phyloP scores from a whole-genome alignment of 2,797 vertebrate genomes.

The Cyprinella venusta region DNA sequence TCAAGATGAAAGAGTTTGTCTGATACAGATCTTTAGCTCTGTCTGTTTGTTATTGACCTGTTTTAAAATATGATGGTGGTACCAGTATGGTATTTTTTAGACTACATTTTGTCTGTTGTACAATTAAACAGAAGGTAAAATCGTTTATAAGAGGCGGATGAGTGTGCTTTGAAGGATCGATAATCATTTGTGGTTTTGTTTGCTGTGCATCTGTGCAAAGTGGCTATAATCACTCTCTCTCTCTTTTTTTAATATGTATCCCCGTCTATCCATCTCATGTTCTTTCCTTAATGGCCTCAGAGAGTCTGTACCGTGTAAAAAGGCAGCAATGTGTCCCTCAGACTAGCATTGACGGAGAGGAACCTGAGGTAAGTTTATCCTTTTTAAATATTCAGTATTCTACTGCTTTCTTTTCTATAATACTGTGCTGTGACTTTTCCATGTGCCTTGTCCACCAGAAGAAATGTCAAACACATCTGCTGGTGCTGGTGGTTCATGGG shows the following conservation, averaged over 20 bases:
- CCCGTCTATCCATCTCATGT: constrained; percentile 25
- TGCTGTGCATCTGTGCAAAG: constrained; percentile 55
- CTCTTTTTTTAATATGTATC: constrained; percentile 5
- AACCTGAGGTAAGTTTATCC: constrained; percentile 82
- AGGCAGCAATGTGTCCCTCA: constrained; percentile 84
- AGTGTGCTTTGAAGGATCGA: constrained; percentile 62
- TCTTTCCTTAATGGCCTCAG: constrained; percentile 67
- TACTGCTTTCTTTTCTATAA: constrained; percentile 15
- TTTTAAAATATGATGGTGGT: constrained; percentile 27
- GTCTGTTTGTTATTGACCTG: constrained; percentile 45
- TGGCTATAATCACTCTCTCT: constrained; percentile 43
- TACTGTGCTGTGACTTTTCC: not conserved
- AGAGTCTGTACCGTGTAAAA: constrained; percentile 85
- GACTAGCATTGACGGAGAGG: constrained; percentile 91
- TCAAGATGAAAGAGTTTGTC: constrained; percentile 10
- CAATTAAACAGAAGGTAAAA: constrained; percentile 64
- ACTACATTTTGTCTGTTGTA: constrained; percentile 25
- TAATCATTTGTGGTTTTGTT: constrained; percentile 61
- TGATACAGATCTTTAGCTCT: constrained; percentile 20
- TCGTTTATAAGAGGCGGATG: constrained; percentile 63
- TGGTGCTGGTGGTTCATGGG: constrained; percentile 93
- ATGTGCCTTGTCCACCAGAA: constrained; percentile 62
- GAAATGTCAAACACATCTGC: constrained; percentile 89
- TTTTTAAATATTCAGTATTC: not conserved
- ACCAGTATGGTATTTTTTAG: not conserved